phyloP scores from a whole-genome alignment of 92 coral and sea anemone genomes.

The Metridium senile region DNA sequence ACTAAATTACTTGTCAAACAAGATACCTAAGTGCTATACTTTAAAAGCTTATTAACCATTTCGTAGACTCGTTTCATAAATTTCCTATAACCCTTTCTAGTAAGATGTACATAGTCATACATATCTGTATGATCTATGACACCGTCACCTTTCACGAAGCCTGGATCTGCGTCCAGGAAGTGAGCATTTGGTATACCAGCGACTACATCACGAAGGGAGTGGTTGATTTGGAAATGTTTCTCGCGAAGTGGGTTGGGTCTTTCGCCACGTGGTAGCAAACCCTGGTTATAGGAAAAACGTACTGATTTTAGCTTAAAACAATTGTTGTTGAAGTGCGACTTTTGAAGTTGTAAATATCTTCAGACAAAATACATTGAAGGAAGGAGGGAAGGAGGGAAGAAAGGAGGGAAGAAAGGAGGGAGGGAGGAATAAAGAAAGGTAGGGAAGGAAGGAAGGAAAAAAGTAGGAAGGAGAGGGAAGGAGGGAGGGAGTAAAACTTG shows the following conservation, averaged over 20 bases:
- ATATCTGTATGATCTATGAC: constrained; percentile 79
- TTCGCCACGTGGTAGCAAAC: constrained; percentile 90
- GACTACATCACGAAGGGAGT: constrained; percentile 64
- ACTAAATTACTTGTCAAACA: too few species aligned
- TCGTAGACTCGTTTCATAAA: constrained; percentile 69
- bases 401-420: too few species aligned
- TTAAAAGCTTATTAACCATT: constrained; percentile 70
- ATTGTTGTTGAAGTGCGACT: too few species aligned
- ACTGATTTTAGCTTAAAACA: too few species aligned
- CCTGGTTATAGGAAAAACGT: constrained; percentile 62
- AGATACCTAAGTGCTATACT: constrained; percentile 50
- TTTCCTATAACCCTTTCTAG: constrained; percentile 76
- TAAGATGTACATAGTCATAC: constrained; percentile 88
- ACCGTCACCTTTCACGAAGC: constrained; percentile 86
- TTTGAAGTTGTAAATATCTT: too few species aligned
- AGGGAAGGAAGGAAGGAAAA: too few species aligned
- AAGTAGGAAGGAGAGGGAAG: too few species aligned
- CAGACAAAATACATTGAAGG: too few species aligned
- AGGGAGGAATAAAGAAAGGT: too few species aligned
- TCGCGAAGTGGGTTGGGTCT: constrained; percentile 90
- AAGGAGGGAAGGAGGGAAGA: too few species aligned
- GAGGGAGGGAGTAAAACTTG: too few species aligned
- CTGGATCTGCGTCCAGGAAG: constrained; percentile 92
- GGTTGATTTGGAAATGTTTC: constrained; percentile 87
- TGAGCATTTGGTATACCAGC: constrained; percentile 76